Evolutionary conservation across 2,797 vertebrate species (phyloP).

Genomic region (Phoebastria nigripes): DNA sequence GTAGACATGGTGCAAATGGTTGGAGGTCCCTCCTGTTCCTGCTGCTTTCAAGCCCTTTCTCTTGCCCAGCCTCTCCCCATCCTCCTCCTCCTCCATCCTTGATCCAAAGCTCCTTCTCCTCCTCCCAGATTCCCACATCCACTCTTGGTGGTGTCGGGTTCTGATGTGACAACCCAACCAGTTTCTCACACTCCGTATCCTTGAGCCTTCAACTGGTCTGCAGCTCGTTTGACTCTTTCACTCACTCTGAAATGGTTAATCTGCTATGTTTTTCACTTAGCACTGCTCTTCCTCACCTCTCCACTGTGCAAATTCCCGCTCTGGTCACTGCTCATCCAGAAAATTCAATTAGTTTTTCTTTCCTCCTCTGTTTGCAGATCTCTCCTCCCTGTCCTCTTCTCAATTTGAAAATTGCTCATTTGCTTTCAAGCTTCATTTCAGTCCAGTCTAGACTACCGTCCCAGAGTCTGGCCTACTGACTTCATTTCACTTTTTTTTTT

Average conservation of each 20-base stretch:
- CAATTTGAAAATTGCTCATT: slow-evolving; percentile 13
- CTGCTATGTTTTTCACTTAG: not conserved
- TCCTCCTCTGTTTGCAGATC: not conserved
- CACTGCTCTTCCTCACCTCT: not conserved
- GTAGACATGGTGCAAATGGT: not conserved
- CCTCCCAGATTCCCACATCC: not conserved
- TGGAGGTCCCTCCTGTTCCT: not conserved
- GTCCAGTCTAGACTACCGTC: not conserved
- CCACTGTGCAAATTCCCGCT: not conserved
- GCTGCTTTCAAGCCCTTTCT: not conserved
- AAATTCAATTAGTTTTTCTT: not conserved
- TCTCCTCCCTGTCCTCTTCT: not conserved
- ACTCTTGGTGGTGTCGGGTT: not conserved
- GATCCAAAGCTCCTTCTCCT: not conserved
- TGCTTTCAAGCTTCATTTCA: slow-evolving; percentile 36
- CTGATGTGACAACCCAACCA: not conserved
- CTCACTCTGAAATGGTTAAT: not conserved
- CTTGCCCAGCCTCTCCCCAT: not conserved
- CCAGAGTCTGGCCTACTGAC: not conserved
- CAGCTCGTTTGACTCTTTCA: not conserved
- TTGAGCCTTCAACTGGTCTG: rapidly evolving
- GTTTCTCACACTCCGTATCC: not conserved
- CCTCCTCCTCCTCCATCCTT: not conserved
- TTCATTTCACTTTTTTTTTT: not conserved
- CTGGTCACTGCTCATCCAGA: not conserved